These are phyloP conservation scores for Glaucomys volans DNA, from an alignment of 2,113 vertebrate species.

Conservation along the genomic window DNA sequence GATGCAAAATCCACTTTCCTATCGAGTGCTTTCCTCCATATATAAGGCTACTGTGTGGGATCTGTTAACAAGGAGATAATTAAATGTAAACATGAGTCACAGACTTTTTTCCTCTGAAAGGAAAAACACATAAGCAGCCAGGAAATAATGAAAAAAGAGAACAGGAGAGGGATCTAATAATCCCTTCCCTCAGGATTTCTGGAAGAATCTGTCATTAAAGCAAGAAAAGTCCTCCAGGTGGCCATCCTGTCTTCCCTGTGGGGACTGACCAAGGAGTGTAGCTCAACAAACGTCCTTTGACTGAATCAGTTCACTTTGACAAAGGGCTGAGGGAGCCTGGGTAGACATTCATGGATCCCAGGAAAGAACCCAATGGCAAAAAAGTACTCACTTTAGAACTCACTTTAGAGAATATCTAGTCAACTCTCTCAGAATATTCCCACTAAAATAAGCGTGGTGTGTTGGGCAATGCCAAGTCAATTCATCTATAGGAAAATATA, in stretches of 20 bases:
- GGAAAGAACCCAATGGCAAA: background rate
- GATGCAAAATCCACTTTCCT: slow-evolving; percentile 51
- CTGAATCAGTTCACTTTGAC: background rate
- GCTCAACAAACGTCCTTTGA: background rate
- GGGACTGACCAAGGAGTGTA: background rate
- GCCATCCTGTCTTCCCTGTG: background rate
- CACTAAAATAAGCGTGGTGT: background rate
- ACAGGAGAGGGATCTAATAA: background rate
- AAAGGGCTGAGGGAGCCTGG: background rate
- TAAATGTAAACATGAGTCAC: slow-evolving; percentile 50
- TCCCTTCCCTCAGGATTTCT: background rate
- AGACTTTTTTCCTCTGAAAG: slow-evolving; percentile 41
- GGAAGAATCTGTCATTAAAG: background rate
- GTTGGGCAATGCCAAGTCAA: background rate
- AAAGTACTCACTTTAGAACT: background rate
- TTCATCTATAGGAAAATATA: background rate
- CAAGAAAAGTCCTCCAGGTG: background rate
- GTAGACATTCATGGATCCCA: background rate
- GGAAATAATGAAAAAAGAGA: background rate
- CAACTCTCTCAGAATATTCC: background rate
- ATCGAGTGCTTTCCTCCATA: background rate
- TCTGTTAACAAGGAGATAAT: slow-evolving; percentile 64
- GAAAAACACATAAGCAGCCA: background rate
- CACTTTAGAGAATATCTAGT: background rate
- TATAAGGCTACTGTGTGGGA: background rate